Percentiles rank a stretch among this genome's conserved stretches.
These are phyloP conservation scores for Cyphomyrus discorhynchus DNA, from an alignment of 2,113 vertebrate genomes.

Conservation along the genomic window DNA sequence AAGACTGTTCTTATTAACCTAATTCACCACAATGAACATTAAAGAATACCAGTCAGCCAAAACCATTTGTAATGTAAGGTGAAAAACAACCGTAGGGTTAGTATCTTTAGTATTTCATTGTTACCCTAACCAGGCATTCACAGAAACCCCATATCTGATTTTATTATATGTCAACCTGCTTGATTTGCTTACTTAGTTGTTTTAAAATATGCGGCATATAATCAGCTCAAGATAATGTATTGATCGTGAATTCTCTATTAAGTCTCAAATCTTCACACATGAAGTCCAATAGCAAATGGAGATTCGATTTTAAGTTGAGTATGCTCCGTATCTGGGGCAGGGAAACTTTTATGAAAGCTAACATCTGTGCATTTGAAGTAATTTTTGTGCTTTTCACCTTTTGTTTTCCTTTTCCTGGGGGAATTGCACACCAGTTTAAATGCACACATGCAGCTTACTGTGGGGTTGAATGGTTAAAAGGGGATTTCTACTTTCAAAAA, in stretches of 20 bases:
- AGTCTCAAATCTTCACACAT: not conserved
- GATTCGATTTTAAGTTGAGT: conserved; percentile 36
- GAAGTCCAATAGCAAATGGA: not conserved
- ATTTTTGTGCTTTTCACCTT: not conserved
- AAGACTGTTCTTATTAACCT: not conserved
- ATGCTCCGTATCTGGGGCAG: not conserved
- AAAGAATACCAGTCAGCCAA: not conserved
- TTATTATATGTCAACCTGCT: not conserved
- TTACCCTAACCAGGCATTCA: not conserved
- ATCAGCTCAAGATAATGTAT: not conserved
- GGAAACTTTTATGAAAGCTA: not conserved
- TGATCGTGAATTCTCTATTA: not conserved
- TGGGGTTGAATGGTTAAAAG: conserved; percentile 5
- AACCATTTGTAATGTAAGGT: not conserved
- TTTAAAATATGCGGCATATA: not conserved
- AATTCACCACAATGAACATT: not conserved
- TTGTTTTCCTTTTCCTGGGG: not conserved
- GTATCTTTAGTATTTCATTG: not conserved
- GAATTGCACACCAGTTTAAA: not conserved
- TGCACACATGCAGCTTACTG: conserved; percentile 6
- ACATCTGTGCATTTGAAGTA: not conserved
- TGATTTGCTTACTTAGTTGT: not conserved
- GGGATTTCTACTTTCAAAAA: conserved; percentile 18
- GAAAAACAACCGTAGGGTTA: not conserved
- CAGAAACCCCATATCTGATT: not conserved